Conservation (phyloP, 30 jellyfish, hydroid and myxozoan genomes). For the Sanderia malayensis region DNA sequence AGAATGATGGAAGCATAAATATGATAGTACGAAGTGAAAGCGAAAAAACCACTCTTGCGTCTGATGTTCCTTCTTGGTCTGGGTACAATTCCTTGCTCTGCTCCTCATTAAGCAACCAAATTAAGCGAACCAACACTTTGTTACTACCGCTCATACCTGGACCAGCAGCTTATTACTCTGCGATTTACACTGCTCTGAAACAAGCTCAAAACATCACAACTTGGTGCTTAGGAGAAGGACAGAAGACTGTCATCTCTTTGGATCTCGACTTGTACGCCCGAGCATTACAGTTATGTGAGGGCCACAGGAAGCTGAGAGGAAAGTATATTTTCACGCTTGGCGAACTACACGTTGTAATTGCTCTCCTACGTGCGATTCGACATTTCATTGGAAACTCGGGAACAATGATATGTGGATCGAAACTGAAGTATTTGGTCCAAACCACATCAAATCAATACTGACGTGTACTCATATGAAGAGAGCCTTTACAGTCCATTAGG, state of each 20-base stretch:
- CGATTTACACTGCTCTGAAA: not conserved
- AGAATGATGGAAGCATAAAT: no score
- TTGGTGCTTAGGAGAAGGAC: not conserved
- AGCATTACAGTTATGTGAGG: not conserved
- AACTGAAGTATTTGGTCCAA: constrained; percentile 15
- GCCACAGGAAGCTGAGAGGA: not conserved
- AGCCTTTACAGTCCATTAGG: constrained; percentile 16
- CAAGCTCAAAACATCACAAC: not conserved
- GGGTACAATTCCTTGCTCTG: no score
- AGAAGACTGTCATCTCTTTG: not conserved
- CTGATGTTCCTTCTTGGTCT: no score
- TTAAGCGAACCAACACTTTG: no score
- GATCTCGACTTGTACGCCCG: not conserved
- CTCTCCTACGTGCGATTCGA: constrained; percentile 3
- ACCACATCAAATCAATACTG: not conserved
- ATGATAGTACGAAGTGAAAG: no score
- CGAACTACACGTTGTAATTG: not conserved
- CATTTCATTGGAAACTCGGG: constrained; percentile 15
- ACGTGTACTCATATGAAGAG: constrained; percentile 9
- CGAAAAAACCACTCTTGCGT: no score
- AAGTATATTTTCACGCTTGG: not conserved
- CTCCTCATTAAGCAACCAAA: no score
- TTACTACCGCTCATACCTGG: constrained; percentile 1
- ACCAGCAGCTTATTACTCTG: not conserved
- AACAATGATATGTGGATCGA: constrained; percentile 17